Percentiles rank a stretch among this genome's conserved stretches.
These are phyloP conservation scores for Nomada goodeniana DNA, from an alignment of 2,888 invertebrate species.

Conservation along the genomic window DNA sequence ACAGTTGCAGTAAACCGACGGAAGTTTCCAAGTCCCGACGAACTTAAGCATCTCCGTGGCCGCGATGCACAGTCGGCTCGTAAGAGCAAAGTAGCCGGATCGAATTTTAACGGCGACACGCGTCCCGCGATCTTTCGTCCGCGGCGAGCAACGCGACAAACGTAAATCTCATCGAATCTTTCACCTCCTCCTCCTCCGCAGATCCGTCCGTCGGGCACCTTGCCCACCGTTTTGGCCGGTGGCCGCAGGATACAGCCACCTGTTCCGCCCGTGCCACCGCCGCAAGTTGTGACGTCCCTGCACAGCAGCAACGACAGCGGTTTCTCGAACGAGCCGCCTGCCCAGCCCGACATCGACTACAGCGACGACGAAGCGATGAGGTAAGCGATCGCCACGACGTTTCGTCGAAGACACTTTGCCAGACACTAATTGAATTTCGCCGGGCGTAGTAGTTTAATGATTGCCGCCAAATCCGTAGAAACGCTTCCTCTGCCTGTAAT, in stretches of 20 bases:
- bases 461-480: constrained; percentile 44
- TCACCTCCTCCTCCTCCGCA: constrained; percentile 57
- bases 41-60: not conserved
- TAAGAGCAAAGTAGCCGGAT: not conserved
- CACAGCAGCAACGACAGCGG: constrained; percentile 97
- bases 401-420: constrained; percentile 39
- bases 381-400: constrained; percentile 82
- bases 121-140: not conserved
- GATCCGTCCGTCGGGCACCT: constrained; percentile 83
- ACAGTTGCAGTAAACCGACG: not conserved
- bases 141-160: not conserved
- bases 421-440: constrained; percentile 26
- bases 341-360: constrained; percentile 95
- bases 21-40: not conserved
- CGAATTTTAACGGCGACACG: not conserved
- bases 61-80: not conserved
- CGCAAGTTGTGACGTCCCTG: constrained; percentile 87
- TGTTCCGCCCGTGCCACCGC: constrained; percentile 82
- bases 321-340: constrained; percentile 95
- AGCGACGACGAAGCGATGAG: constrained; percentile 94
- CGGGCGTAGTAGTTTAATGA: constrained; percentile 31
- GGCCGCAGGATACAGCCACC: constrained; percentile 85
- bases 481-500: constrained; percentile 54
- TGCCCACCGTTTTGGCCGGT: constrained; percentile 81
- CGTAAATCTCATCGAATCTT: constrained; percentile 14